Conservation (phyloP, 2,113 vertebrate species). For the Fregetta grallaria region DNA sequence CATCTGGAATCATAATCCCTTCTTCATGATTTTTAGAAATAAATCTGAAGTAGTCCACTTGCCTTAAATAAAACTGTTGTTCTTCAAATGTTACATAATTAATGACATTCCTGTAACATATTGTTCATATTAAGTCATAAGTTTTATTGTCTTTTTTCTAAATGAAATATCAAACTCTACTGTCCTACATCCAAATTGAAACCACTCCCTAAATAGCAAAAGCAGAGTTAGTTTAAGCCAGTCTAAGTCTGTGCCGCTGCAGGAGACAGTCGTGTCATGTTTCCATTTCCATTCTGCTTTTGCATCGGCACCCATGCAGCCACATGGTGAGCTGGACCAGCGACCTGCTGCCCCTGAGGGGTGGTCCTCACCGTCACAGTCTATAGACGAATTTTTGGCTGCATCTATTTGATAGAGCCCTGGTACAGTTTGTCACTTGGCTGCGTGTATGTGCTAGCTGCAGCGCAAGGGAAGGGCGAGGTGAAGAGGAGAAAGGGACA, state of each 20-base stretch:
- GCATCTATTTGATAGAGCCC: neutral
- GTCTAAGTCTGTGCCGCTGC: neutral
- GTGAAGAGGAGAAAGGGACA: neutral
- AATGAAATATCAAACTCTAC: neutral
- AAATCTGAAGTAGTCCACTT: neutral
- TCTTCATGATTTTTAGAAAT: neutral
- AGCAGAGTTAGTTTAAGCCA: neutral
- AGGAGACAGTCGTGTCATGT: neutral
- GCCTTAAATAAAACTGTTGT: neutral
- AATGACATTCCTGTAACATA: neutral
- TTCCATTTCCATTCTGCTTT: neutral
- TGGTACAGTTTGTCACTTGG: neutral
- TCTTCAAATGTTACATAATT: conserved; percentile 16
- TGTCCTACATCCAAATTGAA: neutral
- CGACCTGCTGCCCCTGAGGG: neutral
- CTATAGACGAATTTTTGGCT: neutral
- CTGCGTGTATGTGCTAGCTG: neutral
- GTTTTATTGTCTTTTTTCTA: neutral
- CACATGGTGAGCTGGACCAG: neutral
- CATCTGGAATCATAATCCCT: neutral
- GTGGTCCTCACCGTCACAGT: rapidly evolving
- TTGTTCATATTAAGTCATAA: conserved; percentile 32
- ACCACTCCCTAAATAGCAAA: neutral
- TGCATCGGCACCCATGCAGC: neutral
- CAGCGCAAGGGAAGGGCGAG: neutral